These are phyloP conservation scores for Erpetoichthys calabaricus DNA, from an alignment of 2,797 vertebrate genomes.

Conservation along the genomic window DNA sequence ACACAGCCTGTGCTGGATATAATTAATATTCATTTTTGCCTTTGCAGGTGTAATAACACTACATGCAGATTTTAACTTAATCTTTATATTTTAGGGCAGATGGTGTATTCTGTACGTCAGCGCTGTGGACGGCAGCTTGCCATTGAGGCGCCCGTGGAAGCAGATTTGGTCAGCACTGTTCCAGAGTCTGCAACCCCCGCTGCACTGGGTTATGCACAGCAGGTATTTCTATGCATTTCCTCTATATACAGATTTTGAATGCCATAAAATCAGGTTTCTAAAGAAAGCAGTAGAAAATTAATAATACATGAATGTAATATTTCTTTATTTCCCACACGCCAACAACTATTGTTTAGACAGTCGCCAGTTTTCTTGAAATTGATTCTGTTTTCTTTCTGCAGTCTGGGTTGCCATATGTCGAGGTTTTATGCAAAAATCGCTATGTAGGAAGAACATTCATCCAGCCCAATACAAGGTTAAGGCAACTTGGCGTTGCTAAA, in stretches of 20 bases:
- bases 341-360: background rate
- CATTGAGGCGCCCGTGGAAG: conserved; percentile 82
- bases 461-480: conserved; percentile 85
- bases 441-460: conserved; percentile 95
- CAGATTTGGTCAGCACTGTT: conserved; percentile 93
- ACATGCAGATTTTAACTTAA: too few species aligned
- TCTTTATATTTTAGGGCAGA: conserved; percentile 62
- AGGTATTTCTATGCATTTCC: conserved; percentile 42
- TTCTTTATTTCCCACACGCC: background rate
- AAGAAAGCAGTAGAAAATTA: background rate
- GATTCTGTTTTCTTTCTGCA: conserved; percentile 21
- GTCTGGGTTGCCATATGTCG: conserved; percentile 81
- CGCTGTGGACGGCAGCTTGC: conserved; percentile 90
- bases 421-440: conserved; percentile 93
- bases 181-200: conserved; percentile 95
- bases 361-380: conserved; percentile 4
- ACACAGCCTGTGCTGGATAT: too few species aligned
- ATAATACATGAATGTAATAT: background rate
- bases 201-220: conserved; percentile 82
- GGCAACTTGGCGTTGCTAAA: conserved; percentile 93
- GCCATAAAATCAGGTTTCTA: too few species aligned
- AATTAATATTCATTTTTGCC: too few species aligned
- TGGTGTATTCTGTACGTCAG: conserved; percentile 91
- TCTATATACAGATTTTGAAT: too few species aligned
- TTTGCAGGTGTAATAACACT: too few species aligned